phyloP scores from a whole-genome alignment of 2,113 vertebrate species.

The Cnemophilus loriae region DNA sequence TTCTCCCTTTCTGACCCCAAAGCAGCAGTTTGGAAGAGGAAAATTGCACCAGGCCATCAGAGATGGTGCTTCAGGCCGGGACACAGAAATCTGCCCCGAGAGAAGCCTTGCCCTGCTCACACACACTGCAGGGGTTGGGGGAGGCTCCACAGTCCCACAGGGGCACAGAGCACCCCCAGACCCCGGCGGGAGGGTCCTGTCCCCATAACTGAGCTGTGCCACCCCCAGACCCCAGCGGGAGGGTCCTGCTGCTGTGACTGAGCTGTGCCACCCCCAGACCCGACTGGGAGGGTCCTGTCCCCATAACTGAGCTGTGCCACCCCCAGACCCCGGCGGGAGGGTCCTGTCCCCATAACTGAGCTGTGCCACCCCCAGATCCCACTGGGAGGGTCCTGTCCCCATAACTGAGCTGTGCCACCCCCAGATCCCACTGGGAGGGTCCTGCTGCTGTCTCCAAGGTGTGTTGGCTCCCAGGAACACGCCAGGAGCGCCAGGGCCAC shows the following conservation, averaged over 20 bases:
- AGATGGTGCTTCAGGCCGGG: neutral
- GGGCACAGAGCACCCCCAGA: neutral
- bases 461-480: neutral
- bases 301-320: neutral
- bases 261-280: neutral
- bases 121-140: neutral
- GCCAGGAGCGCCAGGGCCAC: neutral
- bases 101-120: neutral
- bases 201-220: neutral
- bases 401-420: neutral
- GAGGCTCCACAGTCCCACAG: accelerated
- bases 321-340: too few species aligned
- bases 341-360: neutral
- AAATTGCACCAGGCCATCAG: neutral
- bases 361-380: neutral
- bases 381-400: neutral
- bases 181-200: neutral
- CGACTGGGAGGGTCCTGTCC: neutral
- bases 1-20: neutral
- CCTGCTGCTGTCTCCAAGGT: neutral
- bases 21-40: neutral
- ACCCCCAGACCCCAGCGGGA: too few species aligned
- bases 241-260: neutral
- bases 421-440: neutral
- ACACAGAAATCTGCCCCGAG: accelerated